phyloP scores from a whole-genome alignment of 1,140 invertebrate species.

The Oedothorax gibbosus region DNA sequence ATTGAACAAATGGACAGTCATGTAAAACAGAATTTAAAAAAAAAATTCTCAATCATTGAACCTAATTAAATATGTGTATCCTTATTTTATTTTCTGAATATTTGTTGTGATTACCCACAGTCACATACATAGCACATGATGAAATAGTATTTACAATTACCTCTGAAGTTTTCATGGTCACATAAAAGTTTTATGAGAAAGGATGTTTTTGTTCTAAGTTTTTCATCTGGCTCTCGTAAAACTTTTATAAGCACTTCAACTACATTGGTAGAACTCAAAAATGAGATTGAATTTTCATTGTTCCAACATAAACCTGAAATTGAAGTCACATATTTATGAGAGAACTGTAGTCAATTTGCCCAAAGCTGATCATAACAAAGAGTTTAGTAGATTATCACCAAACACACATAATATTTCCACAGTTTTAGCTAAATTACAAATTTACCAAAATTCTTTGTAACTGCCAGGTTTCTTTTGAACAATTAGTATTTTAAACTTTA shows the following conservation, averaged over 20 bases:
- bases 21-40: not conserved
- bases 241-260: conserved; percentile 74
- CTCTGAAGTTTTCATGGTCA: conserved; percentile 72
- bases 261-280: conserved; percentile 75
- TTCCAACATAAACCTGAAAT: conserved; percentile 75
- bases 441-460: no score
- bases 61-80: no score
- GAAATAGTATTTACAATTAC: conserved; percentile 66
- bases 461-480: no score
- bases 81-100: no score
- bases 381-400: no score
- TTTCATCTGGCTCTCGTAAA: conserved; percentile 74
- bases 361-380: no score
- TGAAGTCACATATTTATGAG: not conserved
- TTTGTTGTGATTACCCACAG: no score
- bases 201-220: conserved; percentile 77
- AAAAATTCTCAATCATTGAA: no score
- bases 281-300: conserved; percentile 72
- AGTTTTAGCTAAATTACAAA: no score
- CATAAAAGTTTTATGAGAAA: conserved; percentile 77
- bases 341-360: not conserved
- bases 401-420: not conserved
- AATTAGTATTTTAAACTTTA: no score
- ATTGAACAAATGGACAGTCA: no score
- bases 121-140: no score